Conservation (phyloP, 2,113 vertebrate genomes). For the Oophaga pumilio region DNA sequence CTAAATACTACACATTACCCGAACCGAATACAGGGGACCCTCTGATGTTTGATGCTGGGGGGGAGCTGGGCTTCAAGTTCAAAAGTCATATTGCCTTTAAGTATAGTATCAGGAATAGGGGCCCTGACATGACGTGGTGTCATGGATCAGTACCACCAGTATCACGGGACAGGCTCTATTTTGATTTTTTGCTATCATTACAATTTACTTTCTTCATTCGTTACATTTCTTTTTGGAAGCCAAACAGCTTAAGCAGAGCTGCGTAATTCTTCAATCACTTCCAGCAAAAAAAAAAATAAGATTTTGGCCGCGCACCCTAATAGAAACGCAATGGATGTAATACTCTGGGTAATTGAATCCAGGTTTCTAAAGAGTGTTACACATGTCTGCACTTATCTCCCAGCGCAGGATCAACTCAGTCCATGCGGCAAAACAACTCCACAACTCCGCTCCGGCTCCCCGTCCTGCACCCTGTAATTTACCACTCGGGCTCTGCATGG, state of each 20-base stretch:
- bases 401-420: constrained; percentile 7
- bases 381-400: constrained; percentile 45
- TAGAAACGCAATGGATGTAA: constrained; percentile 8
- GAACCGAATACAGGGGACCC: no score
- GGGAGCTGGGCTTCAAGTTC: no score
- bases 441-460: background rate
- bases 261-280: background rate
- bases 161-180: background rate
- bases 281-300: background rate
- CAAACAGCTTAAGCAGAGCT: background rate
- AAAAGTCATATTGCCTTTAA: no score
- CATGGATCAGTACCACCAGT: background rate
- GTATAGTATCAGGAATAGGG: background rate
- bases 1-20: no score
- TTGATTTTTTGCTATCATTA: no score
- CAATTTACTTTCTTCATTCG: background rate
- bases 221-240: background rate
- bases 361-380: constrained; percentile 11
- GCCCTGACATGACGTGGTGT: background rate
- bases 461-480: background rate
- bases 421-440: constrained; percentile 5
- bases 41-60: no score
- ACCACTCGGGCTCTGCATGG: background rate
- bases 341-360: constrained; percentile 10
- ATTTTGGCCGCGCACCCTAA: background rate